Percentiles rank a stretch among this genome's conserved stretches.
Evolutionary conservation across 2,113 vertebrate genomes (phyloP).

Genomic region (Neopipo cinnamomea): DNA sequence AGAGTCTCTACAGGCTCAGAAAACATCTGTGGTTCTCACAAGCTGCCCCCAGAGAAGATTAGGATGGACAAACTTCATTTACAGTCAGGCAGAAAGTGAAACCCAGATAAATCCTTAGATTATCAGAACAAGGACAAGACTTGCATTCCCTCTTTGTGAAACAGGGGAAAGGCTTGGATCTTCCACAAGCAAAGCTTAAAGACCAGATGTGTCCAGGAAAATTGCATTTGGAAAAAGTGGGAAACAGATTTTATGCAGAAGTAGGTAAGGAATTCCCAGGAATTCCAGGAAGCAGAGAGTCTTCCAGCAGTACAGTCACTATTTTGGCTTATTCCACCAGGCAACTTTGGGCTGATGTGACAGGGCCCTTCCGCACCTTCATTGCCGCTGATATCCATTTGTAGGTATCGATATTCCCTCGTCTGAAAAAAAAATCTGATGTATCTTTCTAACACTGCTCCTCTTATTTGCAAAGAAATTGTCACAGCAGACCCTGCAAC

Average conservation of each 20-base stretch:
- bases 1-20: neutral
- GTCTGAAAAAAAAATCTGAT: neutral
- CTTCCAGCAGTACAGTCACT: neutral
- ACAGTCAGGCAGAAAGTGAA: neutral
- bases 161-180: neutral
- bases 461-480: neutral
- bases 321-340: neutral
- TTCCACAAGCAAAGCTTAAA: neutral
- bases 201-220: neutral
- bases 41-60: neutral
- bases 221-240: neutral
- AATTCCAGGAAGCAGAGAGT: neutral
- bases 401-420: neutral
- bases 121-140: neutral
- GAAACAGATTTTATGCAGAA: neutral
- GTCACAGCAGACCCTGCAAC: neutral
- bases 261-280: neutral
- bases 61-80: slow-evolving; percentile 5
- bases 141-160: neutral
- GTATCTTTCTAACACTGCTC: neutral
- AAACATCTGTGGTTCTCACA: neutral
- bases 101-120: slow-evolving; percentile 9
- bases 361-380: neutral
- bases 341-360: neutral
- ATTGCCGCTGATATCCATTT: neutral